A percentile compares a stretch with the other conserved stretches of the same genome.
Evolutionary conservation across 2,797 vertebrate species (phyloP).

Genomic region (Tokudaia tokunoshimensis): DNA sequence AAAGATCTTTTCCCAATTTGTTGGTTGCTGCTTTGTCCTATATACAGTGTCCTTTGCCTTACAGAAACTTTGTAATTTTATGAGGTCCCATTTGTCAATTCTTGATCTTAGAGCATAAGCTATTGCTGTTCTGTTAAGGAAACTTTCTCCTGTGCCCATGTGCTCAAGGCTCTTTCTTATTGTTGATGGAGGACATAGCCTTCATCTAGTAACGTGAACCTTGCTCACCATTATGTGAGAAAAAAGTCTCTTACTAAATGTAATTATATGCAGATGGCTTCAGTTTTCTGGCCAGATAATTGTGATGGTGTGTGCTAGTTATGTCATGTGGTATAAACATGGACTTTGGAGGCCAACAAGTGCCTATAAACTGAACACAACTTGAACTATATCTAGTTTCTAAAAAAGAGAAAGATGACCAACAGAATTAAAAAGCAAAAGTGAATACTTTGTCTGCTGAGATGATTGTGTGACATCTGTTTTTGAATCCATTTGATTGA

Average conservation of each 20-base stretch:
- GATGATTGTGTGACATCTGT: neutral
- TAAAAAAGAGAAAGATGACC: constrained; percentile 39
- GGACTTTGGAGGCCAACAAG: neutral
- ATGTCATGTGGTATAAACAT: neutral
- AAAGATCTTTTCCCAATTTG: too few species aligned
- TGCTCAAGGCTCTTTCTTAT: neutral
- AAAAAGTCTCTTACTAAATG: neutral
- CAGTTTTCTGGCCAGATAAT: constrained; percentile 18
- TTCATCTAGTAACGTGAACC: constrained; percentile 16
- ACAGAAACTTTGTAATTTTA: too few species aligned
- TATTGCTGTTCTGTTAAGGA: too few species aligned
- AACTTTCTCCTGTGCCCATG: too few species aligned
- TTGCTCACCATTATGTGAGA: constrained; percentile 4
- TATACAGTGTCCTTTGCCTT: too few species aligned
- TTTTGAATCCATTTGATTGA: neutral
- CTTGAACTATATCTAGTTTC: neutral
- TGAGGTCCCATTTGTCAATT: too few species aligned
- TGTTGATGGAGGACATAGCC: neutral
- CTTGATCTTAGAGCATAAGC: too few species aligned
- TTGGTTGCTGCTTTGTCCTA: too few species aligned
- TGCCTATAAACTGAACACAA: constrained; percentile 42
- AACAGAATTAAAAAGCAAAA: neutral
- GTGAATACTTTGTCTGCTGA: neutral
- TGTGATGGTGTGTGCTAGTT: neutral
- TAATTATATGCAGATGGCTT: constrained; percentile 13